Evolutionary conservation across 2,888 invertebrate genomes (phyloP).

Genomic region (Ormyrus nitidulus): DNA sequence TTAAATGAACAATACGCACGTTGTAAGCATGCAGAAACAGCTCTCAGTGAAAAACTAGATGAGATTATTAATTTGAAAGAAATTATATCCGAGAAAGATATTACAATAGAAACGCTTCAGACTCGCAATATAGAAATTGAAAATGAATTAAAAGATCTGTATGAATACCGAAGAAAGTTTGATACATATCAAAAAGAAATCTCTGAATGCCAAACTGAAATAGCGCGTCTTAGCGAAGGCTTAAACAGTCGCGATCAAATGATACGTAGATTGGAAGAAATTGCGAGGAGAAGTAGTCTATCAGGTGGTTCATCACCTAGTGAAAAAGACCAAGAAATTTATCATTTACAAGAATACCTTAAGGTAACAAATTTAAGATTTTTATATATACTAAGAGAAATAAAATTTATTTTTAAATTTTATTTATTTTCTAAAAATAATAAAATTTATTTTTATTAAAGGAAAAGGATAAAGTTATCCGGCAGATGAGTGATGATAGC

Average conservation of each 20-base stretch:
- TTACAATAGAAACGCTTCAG: conserved; percentile 66
- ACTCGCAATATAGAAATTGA: conserved; percentile 68
- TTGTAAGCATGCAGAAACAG: conserved; percentile 67
- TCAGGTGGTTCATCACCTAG: conserved; percentile 65
- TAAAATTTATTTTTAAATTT: not conserved
- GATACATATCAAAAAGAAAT: conserved; percentile 64
- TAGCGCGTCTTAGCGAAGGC: conserved; percentile 67
- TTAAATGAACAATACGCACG: conserved; percentile 71
- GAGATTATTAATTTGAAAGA: conserved; percentile 77
- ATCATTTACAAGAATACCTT: conserved; percentile 78
- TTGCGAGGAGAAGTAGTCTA: conserved; percentile 66
- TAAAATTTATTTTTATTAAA: conserved; percentile 16
- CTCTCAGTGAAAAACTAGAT: conserved; percentile 76
- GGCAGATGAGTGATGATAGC: conserved; percentile 79
- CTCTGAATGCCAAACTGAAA: conserved; percentile 63
- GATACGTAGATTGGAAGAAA: conserved; percentile 69
- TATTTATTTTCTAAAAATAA: not conserved
- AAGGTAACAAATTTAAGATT: conserved; percentile 61
- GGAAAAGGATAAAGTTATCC: conserved; percentile 79
- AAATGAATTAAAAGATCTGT: conserved; percentile 68
- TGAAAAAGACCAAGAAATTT: conserved; percentile 77
- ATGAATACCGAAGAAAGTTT: conserved; percentile 77
- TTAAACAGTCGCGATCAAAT: conserved; percentile 68
- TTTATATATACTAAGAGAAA: too few species aligned
- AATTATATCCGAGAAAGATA: conserved; percentile 69